Evolutionary conservation across 2,888 invertebrate genomes (phyloP).

Genomic region (Oxycera nigricornis): DNA sequence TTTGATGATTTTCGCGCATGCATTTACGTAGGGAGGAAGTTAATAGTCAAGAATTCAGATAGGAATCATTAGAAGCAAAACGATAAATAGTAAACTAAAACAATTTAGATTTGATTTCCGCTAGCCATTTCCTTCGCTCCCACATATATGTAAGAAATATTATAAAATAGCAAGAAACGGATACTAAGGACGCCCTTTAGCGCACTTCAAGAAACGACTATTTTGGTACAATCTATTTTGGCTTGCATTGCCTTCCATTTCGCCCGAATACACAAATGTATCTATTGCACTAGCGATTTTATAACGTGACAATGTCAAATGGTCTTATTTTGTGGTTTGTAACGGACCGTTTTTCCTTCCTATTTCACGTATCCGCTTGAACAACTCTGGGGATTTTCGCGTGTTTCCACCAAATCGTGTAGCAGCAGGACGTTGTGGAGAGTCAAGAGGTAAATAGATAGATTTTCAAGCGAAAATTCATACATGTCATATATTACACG

Average conservation of each 20-base stretch:
- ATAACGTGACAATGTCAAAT: not conserved
- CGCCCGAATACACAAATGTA: not conserved
- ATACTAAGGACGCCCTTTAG: too few species aligned
- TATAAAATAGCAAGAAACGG: too few species aligned
- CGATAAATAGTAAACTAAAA: too few species aligned
- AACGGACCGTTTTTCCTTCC: not conserved
- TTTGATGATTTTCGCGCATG: too few species aligned
- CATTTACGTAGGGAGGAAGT: too few species aligned
- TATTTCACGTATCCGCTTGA: not conserved
- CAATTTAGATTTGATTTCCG: too few species aligned
- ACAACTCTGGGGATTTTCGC: not conserved
- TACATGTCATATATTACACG: not conserved
- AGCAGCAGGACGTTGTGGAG: not conserved
- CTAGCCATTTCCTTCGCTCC: too few species aligned
- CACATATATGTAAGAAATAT: too few species aligned
- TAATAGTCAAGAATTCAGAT: too few species aligned
- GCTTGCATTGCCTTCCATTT: not conserved
- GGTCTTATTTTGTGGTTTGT: not conserved
- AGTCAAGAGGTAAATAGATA: not conserved
- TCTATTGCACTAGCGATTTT: not conserved
- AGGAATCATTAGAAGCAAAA: too few species aligned
- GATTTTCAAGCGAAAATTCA: not conserved
- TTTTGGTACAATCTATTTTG: not conserved
- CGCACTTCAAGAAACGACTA: too few species aligned
- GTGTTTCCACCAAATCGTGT: not conserved